These are phyloP conservation scores for Neofelis nebulosa DNA, from an alignment of 2,113 vertebrate genomes.

Conservation along the genomic window DNA sequence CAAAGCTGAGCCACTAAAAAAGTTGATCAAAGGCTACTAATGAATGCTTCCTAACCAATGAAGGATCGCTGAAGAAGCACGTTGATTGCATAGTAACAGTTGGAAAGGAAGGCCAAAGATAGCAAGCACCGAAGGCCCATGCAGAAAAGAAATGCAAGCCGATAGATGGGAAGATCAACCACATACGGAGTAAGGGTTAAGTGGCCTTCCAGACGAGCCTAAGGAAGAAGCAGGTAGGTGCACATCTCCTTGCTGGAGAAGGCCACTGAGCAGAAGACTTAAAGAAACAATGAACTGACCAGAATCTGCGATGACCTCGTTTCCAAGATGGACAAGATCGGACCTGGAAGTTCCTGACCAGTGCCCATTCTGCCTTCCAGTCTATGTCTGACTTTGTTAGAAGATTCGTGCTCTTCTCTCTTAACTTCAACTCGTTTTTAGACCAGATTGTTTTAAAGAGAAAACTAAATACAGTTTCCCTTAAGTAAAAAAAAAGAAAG, in stretches of 20 bases:
- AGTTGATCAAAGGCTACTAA: slow-evolving; percentile 83
- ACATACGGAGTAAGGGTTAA: slow-evolving; percentile 84
- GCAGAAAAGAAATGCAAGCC: slow-evolving; percentile 88
- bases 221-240: slow-evolving; percentile 89
- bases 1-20: slow-evolving; percentile 91
- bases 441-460: not conserved
- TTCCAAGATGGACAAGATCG: not conserved
- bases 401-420: not conserved
- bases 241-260: slow-evolving; percentile 89
- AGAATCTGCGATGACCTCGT: not conserved
- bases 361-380: not conserved
- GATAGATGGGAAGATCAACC: slow-evolving; percentile 88
- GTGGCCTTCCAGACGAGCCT: slow-evolving; percentile 86
- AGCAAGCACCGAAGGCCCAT: slow-evolving; percentile 88
- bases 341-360: no score
- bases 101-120: slow-evolving; percentile 90
- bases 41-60: slow-evolving; percentile 83
- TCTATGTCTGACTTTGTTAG: not conserved
- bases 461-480: not conserved
- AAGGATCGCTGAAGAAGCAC: slow-evolving; percentile 88
- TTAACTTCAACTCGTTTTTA: not conserved
- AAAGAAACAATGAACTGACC: not conserved
- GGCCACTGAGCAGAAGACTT: slow-evolving; percentile 87
- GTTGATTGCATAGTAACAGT: slow-evolving; percentile 85
- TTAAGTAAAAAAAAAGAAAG: not conserved